These are phyloP conservation scores for Pogonophryne albipinna DNA, from an alignment of 2,797 vertebrate species.

Conservation along the genomic window DNA sequence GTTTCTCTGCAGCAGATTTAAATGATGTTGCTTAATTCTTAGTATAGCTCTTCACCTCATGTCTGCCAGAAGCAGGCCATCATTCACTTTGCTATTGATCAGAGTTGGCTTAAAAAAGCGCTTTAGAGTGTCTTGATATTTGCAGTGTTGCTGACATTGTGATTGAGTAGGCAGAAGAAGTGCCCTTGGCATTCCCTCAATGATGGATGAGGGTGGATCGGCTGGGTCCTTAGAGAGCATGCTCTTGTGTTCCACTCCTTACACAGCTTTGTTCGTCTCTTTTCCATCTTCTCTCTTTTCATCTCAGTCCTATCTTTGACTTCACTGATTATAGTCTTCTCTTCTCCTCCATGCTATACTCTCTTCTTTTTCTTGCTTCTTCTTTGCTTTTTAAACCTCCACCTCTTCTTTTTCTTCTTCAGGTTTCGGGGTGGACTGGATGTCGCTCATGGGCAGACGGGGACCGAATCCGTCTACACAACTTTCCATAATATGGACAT, in stretches of 20 bases:
- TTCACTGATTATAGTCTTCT: background rate
- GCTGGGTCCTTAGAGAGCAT: constrained; percentile 17
- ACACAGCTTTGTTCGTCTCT: constrained; percentile 26
- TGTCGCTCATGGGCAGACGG: constrained; percentile 95
- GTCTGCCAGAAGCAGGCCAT: constrained; percentile 16
- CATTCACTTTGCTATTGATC: constrained; percentile 44
- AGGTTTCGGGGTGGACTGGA: constrained; percentile 97
- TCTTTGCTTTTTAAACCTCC: background rate
- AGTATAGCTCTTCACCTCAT: background rate
- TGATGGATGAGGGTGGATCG: constrained; percentile 56
- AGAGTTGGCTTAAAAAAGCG: constrained; percentile 33
- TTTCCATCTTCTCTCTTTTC: constrained; percentile 23
- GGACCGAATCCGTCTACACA: constrained; percentile 92
- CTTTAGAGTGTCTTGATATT: constrained; percentile 45
- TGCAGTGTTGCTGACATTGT: constrained; percentile 39
- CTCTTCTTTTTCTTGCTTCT: background rate
- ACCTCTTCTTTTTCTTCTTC: constrained; percentile 30
- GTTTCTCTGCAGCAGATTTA: constrained; percentile 14
- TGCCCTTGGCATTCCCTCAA: constrained; percentile 47
- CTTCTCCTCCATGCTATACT: background rate
- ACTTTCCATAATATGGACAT: constrained; percentile 97
- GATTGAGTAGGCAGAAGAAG: constrained; percentile 57
- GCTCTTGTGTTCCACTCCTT: constrained; percentile 25
- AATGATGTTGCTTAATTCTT: constrained; percentile 6
- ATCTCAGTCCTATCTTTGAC: constrained; percentile 7